phyloP scores from a whole-genome alignment of 1,140 invertebrate species.

The Drosophila ambigua region DNA sequence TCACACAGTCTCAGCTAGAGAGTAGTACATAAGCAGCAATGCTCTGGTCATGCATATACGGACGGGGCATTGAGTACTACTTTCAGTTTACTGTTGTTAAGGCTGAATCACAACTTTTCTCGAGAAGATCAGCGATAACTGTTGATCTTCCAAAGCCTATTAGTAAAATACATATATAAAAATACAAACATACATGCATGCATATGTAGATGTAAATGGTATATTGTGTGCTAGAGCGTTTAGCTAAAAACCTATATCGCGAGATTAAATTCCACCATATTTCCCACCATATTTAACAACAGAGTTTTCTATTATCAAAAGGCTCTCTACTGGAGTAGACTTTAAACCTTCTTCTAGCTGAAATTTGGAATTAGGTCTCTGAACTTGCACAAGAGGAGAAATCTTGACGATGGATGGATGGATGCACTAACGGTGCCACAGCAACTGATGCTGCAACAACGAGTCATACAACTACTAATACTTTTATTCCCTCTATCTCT shows the following conservation, averaged over 20 bases:
- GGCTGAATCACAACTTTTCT: conserved; percentile 27
- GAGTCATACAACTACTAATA: conserved; percentile 33
- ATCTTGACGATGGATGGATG: conserved; percentile 11
- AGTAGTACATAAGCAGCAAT: conserved; percentile 29
- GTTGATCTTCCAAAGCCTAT: too few species aligned
- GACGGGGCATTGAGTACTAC: conserved; percentile 31
- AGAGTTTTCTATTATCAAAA: background rate
- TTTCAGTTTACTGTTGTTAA: conserved; percentile 37
- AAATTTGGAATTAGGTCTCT: conserved; percentile 24
- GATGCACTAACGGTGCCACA: conserved; percentile 46
- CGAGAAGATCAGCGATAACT: conserved; percentile 16
- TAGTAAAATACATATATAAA: background rate
- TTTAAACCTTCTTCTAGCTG: background rate
- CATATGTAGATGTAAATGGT: background rate
- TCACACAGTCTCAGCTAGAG: too few species aligned
- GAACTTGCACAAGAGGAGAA: conserved; percentile 38
- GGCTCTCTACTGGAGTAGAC: background rate
- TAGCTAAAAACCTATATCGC: too few species aligned
- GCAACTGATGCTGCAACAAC: conserved; percentile 40
- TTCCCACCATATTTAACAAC: too few species aligned
- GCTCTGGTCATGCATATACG: conserved; percentile 11
- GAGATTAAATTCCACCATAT: background rate
- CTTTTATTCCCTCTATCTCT: conserved; percentile 28
- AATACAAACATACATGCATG: background rate
- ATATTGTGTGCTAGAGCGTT: too few species aligned